phyloP scores from a whole-genome alignment of 2,888 invertebrate species.

The Deilephila elpenor region DNA sequence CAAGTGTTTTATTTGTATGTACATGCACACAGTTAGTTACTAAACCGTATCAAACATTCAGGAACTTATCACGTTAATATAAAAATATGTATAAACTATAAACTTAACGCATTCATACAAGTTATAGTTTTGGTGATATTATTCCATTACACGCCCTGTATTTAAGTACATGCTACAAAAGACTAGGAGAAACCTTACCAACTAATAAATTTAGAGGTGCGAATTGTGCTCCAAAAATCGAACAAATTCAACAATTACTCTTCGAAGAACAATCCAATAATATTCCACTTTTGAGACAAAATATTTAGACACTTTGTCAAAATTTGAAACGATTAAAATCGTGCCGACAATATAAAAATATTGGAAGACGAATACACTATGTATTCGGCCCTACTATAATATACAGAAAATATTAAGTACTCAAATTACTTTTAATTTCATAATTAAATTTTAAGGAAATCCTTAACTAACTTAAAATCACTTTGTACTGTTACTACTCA shows the following conservation, averaged over 20 bases:
- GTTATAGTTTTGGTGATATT: conserved; percentile 14
- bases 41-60: conserved; percentile 3
- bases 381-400: too few species aligned
- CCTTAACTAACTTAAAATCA: conserved; percentile 8
- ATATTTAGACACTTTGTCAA: background rate
- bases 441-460: background rate
- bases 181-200: conserved; percentile 23
- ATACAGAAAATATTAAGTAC: too few species aligned
- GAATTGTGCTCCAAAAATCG: background rate
- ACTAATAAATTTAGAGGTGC: background rate
- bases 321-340: background rate
- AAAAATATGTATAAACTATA: conserved; percentile 3
- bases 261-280: too few species aligned
- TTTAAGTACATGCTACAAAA: conserved; percentile 22
- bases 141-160: conserved; percentile 21
- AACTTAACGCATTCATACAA: conserved; percentile 18
- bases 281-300: background rate
- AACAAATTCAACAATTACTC: background rate
- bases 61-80: conserved; percentile 7
- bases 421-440: background rate
- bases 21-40: conserved; percentile 14
- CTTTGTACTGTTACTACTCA: conserved; percentile 51
- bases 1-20: conserved; percentile 46
- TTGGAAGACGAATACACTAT: background rate
- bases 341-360: background rate